Percentiles rank a stretch among this genome's conserved stretches.
phyloP scores from a whole-genome alignment of 2,888 invertebrate species.

The Galerucella nymphaeae region DNA sequence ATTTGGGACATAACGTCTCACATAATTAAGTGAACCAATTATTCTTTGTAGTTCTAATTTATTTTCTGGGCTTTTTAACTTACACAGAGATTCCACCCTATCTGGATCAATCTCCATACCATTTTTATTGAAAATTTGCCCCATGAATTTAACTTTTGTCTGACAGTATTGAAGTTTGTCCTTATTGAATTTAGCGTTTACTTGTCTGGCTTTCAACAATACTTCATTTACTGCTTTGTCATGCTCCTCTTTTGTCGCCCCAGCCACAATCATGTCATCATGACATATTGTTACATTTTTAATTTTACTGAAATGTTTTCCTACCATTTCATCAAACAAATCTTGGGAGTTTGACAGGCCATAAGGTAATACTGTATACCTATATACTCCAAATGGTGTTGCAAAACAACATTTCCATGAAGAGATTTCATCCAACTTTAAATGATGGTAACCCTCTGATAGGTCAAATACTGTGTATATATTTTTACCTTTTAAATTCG shows the following conservation, averaged over 20 bases:
- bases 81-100: background rate
- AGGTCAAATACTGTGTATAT: slow-evolving; percentile 18
- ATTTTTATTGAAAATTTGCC: slow-evolving; percentile 15
- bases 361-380: slow-evolving; percentile 40
- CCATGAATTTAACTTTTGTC: slow-evolving; percentile 37
- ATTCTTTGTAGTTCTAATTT: slow-evolving; percentile 5
- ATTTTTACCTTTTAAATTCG: slow-evolving; percentile 14
- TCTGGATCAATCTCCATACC: background rate
- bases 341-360: slow-evolving; percentile 39
- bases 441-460: slow-evolving; percentile 24
- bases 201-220: slow-evolving; percentile 36
- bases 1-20: slow-evolving; percentile 11
- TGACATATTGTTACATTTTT: slow-evolving; percentile 38
- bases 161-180: slow-evolving; percentile 41
- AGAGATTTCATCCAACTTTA: background rate
- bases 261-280: slow-evolving; percentile 43
- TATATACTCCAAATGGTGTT: slow-evolving; percentile 41
- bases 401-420: slow-evolving; percentile 46
- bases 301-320: slow-evolving; percentile 43
- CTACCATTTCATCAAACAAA: slow-evolving; percentile 42
- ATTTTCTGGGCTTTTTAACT: background rate
- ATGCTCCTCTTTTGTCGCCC: slow-evolving; percentile 37
- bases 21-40: slow-evolving; percentile 7
- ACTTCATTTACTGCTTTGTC: slow-evolving; percentile 40
- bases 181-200: slow-evolving; percentile 42